Conservation (phyloP, 2,113 vertebrate species). For the Heteronetta atricapilla region DNA sequence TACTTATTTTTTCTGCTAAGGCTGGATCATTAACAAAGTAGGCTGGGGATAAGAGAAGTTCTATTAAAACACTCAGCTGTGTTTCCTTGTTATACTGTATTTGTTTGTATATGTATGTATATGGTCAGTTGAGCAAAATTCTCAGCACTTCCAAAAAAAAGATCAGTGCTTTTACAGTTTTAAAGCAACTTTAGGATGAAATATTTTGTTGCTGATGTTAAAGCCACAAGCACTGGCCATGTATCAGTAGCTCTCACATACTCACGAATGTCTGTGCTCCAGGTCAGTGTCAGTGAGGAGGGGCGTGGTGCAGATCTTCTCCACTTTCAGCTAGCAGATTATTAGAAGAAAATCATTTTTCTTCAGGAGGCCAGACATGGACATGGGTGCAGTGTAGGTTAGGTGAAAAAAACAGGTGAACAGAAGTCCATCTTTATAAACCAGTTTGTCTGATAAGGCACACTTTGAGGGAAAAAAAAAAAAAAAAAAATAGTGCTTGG, state of each 20-base stretch:
- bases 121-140: not conserved
- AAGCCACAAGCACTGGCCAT: rapidly evolving
- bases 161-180: not conserved
- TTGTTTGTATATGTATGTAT: not conserved
- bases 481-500: not conserved
- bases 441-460: not conserved
- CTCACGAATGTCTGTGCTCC: not conserved
- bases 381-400: not conserved
- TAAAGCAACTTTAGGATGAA: not conserved
- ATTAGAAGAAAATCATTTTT: not conserved
- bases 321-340: not conserved
- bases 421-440: not conserved
- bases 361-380: not conserved
- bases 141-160: not conserved
- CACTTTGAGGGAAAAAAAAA: too few species aligned
- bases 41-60: not conserved
- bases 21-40: not conserved
- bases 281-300: not conserved
- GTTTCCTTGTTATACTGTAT: not conserved
- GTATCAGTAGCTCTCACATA: not conserved
- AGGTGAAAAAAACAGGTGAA: not conserved
- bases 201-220: not conserved
- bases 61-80: not conserved
- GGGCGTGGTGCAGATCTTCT: too few species aligned
- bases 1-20: not conserved